These are phyloP conservation scores for Caenorhabditis auriculariae DNA, from an alignment of 2,888 invertebrate species.

Conservation along the genomic window DNA sequence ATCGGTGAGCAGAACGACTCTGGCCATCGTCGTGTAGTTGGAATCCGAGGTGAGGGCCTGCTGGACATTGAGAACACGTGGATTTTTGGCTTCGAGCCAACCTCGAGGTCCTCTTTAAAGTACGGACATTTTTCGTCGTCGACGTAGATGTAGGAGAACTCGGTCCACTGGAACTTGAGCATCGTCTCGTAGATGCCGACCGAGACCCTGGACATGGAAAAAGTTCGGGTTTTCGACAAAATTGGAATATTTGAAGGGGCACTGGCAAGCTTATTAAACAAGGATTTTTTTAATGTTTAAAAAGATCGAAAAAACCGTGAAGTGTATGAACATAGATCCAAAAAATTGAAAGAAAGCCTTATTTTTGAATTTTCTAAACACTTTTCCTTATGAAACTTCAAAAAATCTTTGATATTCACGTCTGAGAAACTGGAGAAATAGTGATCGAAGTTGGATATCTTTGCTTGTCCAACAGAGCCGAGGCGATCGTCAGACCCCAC, in stretches of 20 bases:
- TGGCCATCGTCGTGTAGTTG: slow-evolving; percentile 12
- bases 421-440: slow-evolving; percentile 26
- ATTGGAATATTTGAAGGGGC: too few relatives aligned
- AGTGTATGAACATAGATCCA: too few relatives aligned
- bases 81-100: too few relatives aligned
- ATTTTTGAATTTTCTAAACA: too few relatives aligned
- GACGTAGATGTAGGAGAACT: slow-evolving; percentile 2
- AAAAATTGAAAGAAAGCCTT: too few relatives aligned
- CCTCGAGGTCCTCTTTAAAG: too few relatives aligned
- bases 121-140: slow-evolving; percentile 8
- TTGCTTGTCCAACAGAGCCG: slow-evolving; percentile 17
- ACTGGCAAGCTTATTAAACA: too few relatives aligned
- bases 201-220: slow-evolving; percentile 6
- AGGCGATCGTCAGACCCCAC: slow-evolving; percentile 34
- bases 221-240: too few relatives aligned
- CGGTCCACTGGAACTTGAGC: slow-evolving; percentile 4
- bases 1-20: slow-evolving; percentile 20
- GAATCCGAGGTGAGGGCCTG: slow-evolving; percentile 17
- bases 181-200: not conserved
- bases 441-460: slow-evolving; percentile 31
- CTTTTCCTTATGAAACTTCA: not conserved
- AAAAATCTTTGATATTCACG: slow-evolving; percentile 15
- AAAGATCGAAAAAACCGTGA: too few relatives aligned
- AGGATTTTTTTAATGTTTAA: too few relatives aligned
- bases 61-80: too few relatives aligned